A percentile compares a stretch with the other conserved stretches of the same genome.
Evolutionary conservation across 2,888 invertebrate species (phyloP).

Genomic region (Parnassius apollo): DNA sequence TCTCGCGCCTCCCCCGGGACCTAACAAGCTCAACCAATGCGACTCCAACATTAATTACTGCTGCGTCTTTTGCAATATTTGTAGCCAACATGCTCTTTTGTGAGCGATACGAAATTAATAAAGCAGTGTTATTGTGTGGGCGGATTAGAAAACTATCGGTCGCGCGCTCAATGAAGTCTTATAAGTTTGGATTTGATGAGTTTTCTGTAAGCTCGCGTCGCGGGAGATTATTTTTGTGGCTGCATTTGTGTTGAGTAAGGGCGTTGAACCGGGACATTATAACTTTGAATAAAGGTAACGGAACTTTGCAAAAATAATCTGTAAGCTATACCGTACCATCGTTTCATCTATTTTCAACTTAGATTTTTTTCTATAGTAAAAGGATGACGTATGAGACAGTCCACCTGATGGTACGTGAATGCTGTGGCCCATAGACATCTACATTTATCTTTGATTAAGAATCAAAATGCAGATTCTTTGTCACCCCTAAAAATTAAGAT

Average conservation of each 20-base stretch:
- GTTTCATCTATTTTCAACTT: too few relatives aligned
- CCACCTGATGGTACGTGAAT: too few relatives aligned
- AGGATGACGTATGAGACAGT: too few relatives aligned
- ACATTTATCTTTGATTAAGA: too few relatives aligned
- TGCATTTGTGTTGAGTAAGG: slow-evolving; percentile 17
- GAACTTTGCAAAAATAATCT: too few relatives aligned
- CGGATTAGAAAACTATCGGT: slow-evolving; percentile 62
- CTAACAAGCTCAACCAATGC: slow-evolving; percentile 61
- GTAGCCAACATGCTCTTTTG: slow-evolving; percentile 74
- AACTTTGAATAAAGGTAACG: too few relatives aligned
- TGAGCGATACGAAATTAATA: slow-evolving; percentile 67
- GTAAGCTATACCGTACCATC: too few relatives aligned
- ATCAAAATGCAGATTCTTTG: too few relatives aligned
- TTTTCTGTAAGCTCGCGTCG: slow-evolving; percentile 46
- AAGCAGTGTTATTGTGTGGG: slow-evolving; percentile 49
- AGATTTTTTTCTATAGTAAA: too few relatives aligned
- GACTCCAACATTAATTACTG: slow-evolving; percentile 72
- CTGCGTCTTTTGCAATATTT: slow-evolving; percentile 63
- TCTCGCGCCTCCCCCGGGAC: slow-evolving; percentile 56
- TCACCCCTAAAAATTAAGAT: too few relatives aligned
- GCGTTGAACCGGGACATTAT: too few relatives aligned
- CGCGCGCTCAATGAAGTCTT: slow-evolving; percentile 52
- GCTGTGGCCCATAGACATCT: too few relatives aligned
- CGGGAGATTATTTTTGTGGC: slow-evolving; percentile 32
- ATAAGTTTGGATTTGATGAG: slow-evolving; percentile 56